phyloP scores from a whole-genome alignment of 2,113 vertebrate genomes.

The Noturus placidus region DNA sequence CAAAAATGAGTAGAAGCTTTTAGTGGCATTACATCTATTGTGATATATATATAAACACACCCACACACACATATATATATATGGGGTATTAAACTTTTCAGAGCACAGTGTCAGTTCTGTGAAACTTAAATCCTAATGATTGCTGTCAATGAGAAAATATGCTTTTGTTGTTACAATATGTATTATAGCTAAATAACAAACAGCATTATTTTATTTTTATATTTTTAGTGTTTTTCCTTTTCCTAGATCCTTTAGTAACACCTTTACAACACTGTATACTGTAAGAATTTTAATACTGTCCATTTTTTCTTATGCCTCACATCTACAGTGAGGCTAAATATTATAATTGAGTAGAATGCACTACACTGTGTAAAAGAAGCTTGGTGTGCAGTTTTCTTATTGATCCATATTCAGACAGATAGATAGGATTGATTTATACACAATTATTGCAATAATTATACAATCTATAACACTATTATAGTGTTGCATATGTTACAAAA shows the following conservation, averaged over 20 bases:
- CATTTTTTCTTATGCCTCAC: background rate
- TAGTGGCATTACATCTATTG: no score
- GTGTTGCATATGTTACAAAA: background rate
- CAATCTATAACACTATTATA: no score
- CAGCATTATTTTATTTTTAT: background rate
- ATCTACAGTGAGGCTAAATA: background rate
- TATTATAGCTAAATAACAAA: no score
- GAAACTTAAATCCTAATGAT: background rate
- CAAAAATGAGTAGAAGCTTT: no score
- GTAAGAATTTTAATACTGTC: background rate
- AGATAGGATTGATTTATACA: constrained; percentile 19
- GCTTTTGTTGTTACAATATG: background rate
- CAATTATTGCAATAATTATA: no score
- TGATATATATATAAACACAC: no score
- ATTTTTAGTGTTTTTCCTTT: background rate
- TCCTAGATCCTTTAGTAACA: background rate
- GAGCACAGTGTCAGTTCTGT: background rate
- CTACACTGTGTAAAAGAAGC: background rate
- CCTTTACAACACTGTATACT: background rate
- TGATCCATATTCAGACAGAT: background rate
- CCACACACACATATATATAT: no score
- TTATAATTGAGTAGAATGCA: background rate
- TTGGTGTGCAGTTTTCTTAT: background rate
- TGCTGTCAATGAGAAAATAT: background rate
- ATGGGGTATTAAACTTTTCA: background rate